Conservation (phyloP, 2,797 vertebrate species). For the Orientallactaga sibirica region DNA sequence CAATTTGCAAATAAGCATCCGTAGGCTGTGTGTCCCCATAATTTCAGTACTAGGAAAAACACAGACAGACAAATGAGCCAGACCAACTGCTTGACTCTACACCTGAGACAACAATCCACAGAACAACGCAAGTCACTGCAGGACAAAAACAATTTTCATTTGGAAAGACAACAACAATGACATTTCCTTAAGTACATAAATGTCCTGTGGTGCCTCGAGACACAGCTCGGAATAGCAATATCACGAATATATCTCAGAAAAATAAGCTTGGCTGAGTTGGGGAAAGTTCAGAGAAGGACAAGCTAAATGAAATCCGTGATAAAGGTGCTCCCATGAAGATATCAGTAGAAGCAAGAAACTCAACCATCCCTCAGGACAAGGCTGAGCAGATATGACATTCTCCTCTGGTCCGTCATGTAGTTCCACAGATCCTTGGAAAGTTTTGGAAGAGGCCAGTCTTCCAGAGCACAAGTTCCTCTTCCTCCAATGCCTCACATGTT, state of each 20-base stretch:
- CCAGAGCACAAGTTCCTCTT: background rate
- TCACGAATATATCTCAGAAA: background rate
- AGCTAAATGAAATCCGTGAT: background rate
- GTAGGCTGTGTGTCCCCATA: slow-evolving; percentile 1
- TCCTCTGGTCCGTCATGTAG: background rate
- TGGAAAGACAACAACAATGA: background rate
- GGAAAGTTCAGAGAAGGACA: slow-evolving; percentile 38
- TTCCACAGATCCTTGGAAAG: background rate
- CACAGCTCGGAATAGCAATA: background rate
- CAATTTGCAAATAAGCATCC: slow-evolving; percentile 54
- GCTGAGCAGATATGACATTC: background rate
- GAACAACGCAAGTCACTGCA: background rate
- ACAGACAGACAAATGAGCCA: slow-evolving; percentile 47
- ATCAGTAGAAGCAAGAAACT: slow-evolving; percentile 5
- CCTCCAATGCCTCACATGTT: background rate
- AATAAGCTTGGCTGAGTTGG: background rate
- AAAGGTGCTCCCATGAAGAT: background rate
- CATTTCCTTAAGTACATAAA: background rate
- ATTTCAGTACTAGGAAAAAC: slow-evolving; percentile 54
- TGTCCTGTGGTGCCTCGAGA: background rate
- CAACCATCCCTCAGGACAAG: background rate
- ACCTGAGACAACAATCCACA: slow-evolving; percentile 54
- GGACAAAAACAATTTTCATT: slow-evolving; percentile 50
- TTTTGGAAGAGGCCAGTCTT: slow-evolving; percentile 1
- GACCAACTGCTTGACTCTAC: background rate